These are phyloP conservation scores for Crenichthys baileyi DNA, from an alignment of 2,797 vertebrate genomes.

Conservation along the genomic window DNA sequence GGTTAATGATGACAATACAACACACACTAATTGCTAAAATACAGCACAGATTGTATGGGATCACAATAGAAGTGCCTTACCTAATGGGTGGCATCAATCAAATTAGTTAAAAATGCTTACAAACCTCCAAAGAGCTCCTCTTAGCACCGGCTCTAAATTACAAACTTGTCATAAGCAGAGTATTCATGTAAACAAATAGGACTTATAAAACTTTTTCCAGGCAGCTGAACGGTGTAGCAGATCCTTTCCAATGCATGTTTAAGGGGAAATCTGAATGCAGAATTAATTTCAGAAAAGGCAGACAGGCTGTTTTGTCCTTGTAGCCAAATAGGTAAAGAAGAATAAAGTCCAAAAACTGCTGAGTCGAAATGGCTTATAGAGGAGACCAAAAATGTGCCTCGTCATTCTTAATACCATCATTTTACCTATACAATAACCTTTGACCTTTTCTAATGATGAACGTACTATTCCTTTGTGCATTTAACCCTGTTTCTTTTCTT, in stretches of 20 bases:
- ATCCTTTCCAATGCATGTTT: not conserved
- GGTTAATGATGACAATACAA: not conserved
- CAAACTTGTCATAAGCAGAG: not conserved
- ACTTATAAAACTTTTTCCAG: not conserved
- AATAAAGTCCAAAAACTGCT: not conserved
- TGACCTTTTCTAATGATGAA: no score
- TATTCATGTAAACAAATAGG: not conserved
- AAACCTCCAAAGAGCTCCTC: not conserved
- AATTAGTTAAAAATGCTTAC: not conserved
- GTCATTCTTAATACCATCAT: no score
- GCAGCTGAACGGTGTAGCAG: not conserved
- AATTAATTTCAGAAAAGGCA: not conserved
- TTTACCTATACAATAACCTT: no score
- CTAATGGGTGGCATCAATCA: slow-evolving; percentile 6
- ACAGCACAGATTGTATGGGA: not conserved
- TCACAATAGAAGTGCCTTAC: not conserved
- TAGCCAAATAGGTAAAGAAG: not conserved
- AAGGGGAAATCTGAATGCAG: not conserved
- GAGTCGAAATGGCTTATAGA: not conserved
- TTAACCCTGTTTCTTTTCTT: no score
- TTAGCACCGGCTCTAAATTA: not conserved
- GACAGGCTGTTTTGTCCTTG: not conserved
- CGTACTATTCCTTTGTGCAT: no score
- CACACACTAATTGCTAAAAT: not conserved
- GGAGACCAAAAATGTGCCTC: not conserved